These are phyloP conservation scores for Odontothrips loti DNA, from an alignment of 2,888 invertebrate genomes.

Conservation along the genomic window DNA sequence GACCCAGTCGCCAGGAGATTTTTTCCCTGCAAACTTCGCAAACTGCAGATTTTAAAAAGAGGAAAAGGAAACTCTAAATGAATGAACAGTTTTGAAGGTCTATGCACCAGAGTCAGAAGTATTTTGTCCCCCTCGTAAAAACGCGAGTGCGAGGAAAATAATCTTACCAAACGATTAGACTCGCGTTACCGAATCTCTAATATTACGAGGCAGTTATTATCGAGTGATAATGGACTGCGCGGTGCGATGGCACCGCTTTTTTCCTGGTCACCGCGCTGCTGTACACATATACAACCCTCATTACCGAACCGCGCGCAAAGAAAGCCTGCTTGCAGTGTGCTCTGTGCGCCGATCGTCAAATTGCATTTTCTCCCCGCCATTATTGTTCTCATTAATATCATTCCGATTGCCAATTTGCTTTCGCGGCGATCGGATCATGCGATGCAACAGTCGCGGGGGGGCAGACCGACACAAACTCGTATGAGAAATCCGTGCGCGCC, in stretches of 20 bases:
- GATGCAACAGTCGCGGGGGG: background rate
- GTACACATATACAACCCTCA: background rate
- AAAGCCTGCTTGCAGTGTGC: background rate
- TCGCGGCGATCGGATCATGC: background rate
- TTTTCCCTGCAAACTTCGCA: background rate
- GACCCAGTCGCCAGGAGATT: background rate
- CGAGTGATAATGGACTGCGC: too few species aligned
- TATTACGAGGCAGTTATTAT: too few species aligned
- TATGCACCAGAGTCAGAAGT: too few species aligned
- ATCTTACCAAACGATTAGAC: too few species aligned
- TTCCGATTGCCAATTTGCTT: conserved; percentile 2
- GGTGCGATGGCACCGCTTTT: background rate
- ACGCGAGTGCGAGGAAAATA: too few species aligned
- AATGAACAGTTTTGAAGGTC: too few species aligned
- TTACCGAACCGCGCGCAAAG: background rate
- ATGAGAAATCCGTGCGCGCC: too few species aligned
- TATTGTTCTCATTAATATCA: conserved; percentile 20
- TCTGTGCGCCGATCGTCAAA: background rate
- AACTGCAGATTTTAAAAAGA: background rate
- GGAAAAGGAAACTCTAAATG: too few species aligned
- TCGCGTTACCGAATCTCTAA: too few species aligned
- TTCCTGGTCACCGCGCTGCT: background rate
- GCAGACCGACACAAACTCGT: too few species aligned
- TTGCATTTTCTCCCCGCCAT: background rate
- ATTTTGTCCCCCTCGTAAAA: too few species aligned